Evolutionary conservation across 2,797 vertebrate species (phyloP), one percentile per base, ranked within the genome.

Genomic region (Melanotaenia pygmaea): DNA sequence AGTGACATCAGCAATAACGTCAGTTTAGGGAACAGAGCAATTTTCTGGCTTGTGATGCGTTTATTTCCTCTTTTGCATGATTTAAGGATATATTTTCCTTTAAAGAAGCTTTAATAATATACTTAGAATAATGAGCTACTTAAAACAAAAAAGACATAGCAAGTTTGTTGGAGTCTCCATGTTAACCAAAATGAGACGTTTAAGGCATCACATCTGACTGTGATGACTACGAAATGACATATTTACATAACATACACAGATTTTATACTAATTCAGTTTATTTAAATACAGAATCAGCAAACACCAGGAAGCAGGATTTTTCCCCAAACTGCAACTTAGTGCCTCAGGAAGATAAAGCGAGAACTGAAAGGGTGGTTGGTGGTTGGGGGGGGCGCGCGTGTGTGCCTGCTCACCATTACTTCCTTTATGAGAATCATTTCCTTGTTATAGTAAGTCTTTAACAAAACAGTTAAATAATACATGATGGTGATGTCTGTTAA

Each of bases 341-440:
- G 47, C 70, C 57, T 67, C 79, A 84, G 61, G 63, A 79, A 56
- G 64, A 80, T 79, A 92, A 93, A 94, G 84, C 70, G 90, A 92
- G 92, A 95, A 94, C 84, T 88, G 92, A 93, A 91, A 92, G 26
- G 59, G 59, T 7, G 9, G 34, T 8, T 7, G 9, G 34, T 8
- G 37, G 4, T 7, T 16, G 43, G 18, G 45, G 18, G 45, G 3
- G 38, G 2, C 50, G 50, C 74, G 4, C 75, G 77, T 67, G 71
- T 16, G 45, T 0, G 12, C 60, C 69, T 43, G 12, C 60, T 70
- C 43, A 1, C 53, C 60, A 69, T 74, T 28, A 80, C 86, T 91
- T 94, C 88, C 91, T 91, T 86, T 73, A 83, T 76, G 64, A 89
- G 82, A 92, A 85, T 84, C 59, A 74, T 92, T 93, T 94, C 92